phyloP scores from a whole-genome alignment of 2,888 invertebrate species.

The Acrocyrtus sp. region DNA sequence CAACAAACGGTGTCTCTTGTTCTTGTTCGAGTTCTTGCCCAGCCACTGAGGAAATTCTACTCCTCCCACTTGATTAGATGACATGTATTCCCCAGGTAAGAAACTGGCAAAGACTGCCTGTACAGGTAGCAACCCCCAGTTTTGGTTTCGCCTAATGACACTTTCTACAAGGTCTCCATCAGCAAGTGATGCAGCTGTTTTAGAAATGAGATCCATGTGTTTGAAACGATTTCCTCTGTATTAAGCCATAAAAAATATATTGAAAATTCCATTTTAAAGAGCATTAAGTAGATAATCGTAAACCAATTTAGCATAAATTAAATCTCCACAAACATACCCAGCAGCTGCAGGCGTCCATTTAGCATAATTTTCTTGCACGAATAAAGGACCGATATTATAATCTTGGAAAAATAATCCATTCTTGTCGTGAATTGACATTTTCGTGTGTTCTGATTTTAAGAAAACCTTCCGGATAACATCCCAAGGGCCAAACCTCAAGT shows the following conservation, averaged over 20 bases:
- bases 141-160: conserved; percentile 76
- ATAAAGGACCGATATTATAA: conserved; percentile 94
- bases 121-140: conserved; percentile 86
- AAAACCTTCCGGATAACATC: conserved; percentile 92
- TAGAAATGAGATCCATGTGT: conserved; percentile 76
- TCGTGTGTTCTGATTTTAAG: conserved; percentile 79
- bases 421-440: conserved; percentile 83
- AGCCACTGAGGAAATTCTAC: conserved; percentile 96
- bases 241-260: conserved; percentile 27
- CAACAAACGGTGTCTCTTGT: conserved; percentile 82
- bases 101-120: conserved; percentile 93
- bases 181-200: conserved; percentile 86
- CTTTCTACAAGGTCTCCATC: conserved; percentile 87
- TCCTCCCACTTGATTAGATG: conserved; percentile 80
- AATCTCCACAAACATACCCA: conserved; percentile 69
- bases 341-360: conserved; percentile 80
- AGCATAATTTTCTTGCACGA: conserved; percentile 97
- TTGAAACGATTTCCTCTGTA: conserved; percentile 69
- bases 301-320: too few relatives aligned
- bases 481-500: conserved; percentile 78
- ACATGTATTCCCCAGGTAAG: conserved; percentile 86
- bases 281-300: background rate
- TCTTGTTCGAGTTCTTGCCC: conserved; percentile 83
- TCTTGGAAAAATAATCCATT: conserved; percentile 95
- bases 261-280: background rate